These are phyloP conservation scores for Rattus rattus DNA, from an alignment of 2,113 vertebrate species.

Conservation along the genomic window DNA sequence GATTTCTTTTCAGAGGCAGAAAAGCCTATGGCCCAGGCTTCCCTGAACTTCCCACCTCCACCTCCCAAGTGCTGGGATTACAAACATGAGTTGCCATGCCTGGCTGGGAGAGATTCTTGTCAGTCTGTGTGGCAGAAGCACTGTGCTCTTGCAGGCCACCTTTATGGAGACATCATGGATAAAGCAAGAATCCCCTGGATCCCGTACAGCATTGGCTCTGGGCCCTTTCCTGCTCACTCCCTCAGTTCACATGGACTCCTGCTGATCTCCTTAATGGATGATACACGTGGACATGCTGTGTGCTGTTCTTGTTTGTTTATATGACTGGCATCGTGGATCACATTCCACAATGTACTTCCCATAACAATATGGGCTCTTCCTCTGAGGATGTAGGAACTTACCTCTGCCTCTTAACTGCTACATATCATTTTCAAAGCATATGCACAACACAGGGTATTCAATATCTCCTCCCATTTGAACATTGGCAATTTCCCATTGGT, in stretches of 20 bases:
- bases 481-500: neutral
- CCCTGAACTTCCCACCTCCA: neutral
- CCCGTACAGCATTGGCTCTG: neutral
- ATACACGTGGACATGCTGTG: no score
- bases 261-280: neutral
- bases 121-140: neutral
- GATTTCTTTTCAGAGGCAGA: neutral
- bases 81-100: neutral
- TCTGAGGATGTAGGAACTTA: neutral
- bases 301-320: neutral
- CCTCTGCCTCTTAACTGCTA: neutral
- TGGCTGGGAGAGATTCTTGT: neutral
- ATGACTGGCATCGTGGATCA: neutral
- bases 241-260: neutral
- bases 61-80: neutral
- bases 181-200: neutral
- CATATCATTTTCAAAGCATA: neutral
- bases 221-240: neutral
- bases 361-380: neutral
- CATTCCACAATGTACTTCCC: neutral
- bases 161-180: neutral
- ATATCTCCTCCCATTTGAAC: neutral
- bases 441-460: neutral
- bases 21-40: neutral
- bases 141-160: neutral